phyloP scores from a whole-genome alignment of 1,140 invertebrate species.

The Contarinia nasturtii region DNA sequence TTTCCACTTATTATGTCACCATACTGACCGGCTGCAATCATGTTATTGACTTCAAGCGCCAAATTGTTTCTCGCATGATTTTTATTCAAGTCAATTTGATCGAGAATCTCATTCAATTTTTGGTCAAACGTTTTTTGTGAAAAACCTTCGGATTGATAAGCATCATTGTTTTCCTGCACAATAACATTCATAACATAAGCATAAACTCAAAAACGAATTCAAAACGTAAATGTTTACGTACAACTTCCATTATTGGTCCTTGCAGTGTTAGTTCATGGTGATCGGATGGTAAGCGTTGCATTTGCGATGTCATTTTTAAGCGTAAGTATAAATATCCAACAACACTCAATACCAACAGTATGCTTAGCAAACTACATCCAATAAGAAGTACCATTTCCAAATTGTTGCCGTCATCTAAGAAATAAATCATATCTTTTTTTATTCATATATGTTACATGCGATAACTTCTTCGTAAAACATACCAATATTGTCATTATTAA shows the following conservation, averaged over 20 bases:
- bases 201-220: not conserved
- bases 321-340: slow-evolving; percentile 37
- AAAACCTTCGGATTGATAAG: slow-evolving; percentile 53
- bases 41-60: slow-evolving; percentile 39
- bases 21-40: slow-evolving; percentile 54
- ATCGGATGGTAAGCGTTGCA: slow-evolving; percentile 29
- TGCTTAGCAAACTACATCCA: slow-evolving; percentile 36
- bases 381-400: slow-evolving; percentile 28
- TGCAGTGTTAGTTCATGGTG: slow-evolving; percentile 45
- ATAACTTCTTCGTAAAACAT: not conserved
- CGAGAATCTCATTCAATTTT: slow-evolving; percentile 23
- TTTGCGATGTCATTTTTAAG: slow-evolving; percentile 27
- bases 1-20: slow-evolving; percentile 49
- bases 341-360: slow-evolving; percentile 34
- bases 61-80: slow-evolving; percentile 49
- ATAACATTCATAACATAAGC: not conserved
- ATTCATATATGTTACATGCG: not conserved
- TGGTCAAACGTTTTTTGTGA: slow-evolving; percentile 48
- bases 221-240: slow-evolving; percentile 7
- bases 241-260: slow-evolving; percentile 40
- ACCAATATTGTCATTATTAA: not conserved
- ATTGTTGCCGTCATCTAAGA: not conserved
- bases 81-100: slow-evolving; percentile 28
- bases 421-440: not conserved
- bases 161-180: slow-evolving; percentile 38